phyloP scores from a whole-genome alignment of 2,888 invertebrate genomes.

The Meiosimyza platycephala region DNA sequence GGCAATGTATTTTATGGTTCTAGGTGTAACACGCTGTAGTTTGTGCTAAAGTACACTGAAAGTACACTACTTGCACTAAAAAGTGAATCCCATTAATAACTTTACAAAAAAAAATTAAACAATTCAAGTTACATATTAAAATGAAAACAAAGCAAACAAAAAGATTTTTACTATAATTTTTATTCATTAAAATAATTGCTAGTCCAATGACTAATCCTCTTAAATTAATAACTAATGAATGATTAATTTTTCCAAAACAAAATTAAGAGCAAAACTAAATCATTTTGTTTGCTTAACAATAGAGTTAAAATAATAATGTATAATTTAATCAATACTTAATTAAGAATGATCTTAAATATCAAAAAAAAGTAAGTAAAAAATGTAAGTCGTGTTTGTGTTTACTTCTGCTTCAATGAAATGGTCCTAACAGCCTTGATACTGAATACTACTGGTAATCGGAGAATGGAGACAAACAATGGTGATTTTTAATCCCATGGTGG shows the following conservation, averaged over 20 bases:
- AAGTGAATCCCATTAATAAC: not conserved
- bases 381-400: constrained; percentile 56
- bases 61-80: too few species aligned
- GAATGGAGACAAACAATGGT: constrained; percentile 21
- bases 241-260: too few species aligned
- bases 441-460: constrained; percentile 9
- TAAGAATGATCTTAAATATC: constrained; percentile 43
- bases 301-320: constrained; percentile 38
- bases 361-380: constrained; percentile 55
- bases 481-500: constrained; percentile 49
- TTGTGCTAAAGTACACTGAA: too few species aligned
- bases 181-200: not conserved
- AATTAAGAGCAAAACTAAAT: not conserved
- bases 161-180: constrained; percentile 13
- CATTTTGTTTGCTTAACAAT: constrained; percentile 40
- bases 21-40: too few species aligned
- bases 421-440: not conserved
- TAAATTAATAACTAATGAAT: too few species aligned
- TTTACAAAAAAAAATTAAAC: constrained; percentile 2
- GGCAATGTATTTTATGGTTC: not conserved
- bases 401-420: constrained; percentile 50
- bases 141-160: constrained; percentile 30
- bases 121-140: constrained; percentile 10
- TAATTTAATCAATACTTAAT: constrained; percentile 36
- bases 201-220: not conserved